Base-by-base conservation (phyloP, 2,797 vertebrate genomes). In the Sebastolobus altivelis region DNA sequence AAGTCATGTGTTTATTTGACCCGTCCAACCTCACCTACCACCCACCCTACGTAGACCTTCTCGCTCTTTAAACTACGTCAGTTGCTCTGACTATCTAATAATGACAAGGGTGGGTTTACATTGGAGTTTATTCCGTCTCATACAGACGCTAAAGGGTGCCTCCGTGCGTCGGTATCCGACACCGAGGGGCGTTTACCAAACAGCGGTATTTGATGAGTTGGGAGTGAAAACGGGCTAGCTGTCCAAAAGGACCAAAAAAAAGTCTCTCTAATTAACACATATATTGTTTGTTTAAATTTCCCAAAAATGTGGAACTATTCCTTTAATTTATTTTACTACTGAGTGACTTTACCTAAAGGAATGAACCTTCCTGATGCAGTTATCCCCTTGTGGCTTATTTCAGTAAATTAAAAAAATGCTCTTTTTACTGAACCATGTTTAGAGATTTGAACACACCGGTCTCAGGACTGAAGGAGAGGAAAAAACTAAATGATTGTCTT, bases 401-500 rank as follows among this genome's bases (percentile, higher is more conserved):
- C 22, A 31, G 16, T 31, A 18, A 18, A 5, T 0, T 5, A 18
- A 1, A 16, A 29, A 56, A 58, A 59, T 14, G 29, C 20, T 65
- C 29, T n/a, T 52, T 18, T 66, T 52, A 0, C 58, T 55, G 18
- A 81, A 25, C 5, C n/a, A 59, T 55, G 52, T n/a, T n/a, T 37
- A 6, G 66, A 78, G 43, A 61, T 43, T 12, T 20, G 9, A 80
- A 55, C 22, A 11, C 14, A 6, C 1, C 14, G 2, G 59, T 54
- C 65, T 70, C 78, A 37, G n/a, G 59, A 27, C 46, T 54, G 13
- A 40, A 10, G 46, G 66, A 0, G 16, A 0, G 16, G 4, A 58
- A 46, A 22, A 55, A 81, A 71, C 35, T 2, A 55, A 66, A 62
- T n/a, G 85, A 90, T 80, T 85, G 81, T 90, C 29, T 79, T 43